Evolutionary conservation across 2,113 vertebrate genomes (phyloP).

Genomic region (Thermophis baileyi): DNA sequence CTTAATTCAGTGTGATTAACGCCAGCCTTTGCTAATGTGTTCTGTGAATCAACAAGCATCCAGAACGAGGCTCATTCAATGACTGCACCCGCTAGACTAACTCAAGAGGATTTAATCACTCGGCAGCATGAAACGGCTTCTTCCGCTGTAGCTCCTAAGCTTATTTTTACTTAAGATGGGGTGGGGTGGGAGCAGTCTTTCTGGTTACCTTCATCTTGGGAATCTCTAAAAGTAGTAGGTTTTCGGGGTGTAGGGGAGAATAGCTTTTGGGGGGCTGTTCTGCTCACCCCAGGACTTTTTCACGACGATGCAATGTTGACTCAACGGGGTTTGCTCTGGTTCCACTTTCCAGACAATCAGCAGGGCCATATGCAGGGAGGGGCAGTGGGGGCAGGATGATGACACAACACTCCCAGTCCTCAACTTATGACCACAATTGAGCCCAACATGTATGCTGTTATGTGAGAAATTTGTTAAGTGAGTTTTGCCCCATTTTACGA

Average conservation of each 20-base stretch:
- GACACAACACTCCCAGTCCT: not conserved
- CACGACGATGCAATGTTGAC: not conserved
- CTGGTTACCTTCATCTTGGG: not conserved
- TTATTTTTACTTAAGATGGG: not conserved
- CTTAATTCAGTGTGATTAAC: slow-evolving; percentile 6
- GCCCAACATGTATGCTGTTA: no score
- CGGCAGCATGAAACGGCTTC: not conserved
- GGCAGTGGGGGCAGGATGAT: not conserved
- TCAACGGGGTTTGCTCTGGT: not conserved
- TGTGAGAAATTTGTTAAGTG: no score
- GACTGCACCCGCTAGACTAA: not conserved
- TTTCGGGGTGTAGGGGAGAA: not conserved
- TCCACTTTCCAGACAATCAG: not conserved
- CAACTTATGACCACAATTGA: no score
- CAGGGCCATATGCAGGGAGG: not conserved
- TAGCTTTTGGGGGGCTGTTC: not conserved
- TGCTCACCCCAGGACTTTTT: not conserved
- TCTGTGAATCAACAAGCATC: not conserved
- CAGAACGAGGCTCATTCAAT: not conserved
- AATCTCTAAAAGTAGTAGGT: not conserved
- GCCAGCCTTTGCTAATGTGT: no score
- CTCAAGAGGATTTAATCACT: not conserved
- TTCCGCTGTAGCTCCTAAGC: not conserved
- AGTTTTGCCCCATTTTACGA: no score
- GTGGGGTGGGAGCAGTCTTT: no score